Percentiles rank a stretch among this genome's conserved stretches.
phyloP scores from a whole-genome alignment of 2,113 vertebrate species.

The Cinclus mexicanus region DNA sequence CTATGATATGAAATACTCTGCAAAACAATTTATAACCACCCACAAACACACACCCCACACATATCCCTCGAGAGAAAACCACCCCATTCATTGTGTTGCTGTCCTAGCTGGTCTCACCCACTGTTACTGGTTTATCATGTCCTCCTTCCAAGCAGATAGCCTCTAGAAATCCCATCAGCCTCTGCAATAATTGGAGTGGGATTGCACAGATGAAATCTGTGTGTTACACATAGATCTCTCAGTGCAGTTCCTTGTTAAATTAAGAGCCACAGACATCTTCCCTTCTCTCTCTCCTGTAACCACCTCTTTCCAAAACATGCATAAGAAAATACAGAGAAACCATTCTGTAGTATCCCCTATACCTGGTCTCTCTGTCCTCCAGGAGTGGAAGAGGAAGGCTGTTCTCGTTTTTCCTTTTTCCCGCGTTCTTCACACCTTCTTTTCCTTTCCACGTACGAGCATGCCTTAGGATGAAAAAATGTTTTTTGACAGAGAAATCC shows the following conservation, averaged over 20 bases:
- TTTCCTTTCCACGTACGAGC: not conserved
- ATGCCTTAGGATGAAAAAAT: not conserved
- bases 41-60: not conserved
- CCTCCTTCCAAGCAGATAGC: not conserved
- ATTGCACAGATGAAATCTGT: not conserved
- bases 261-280: not conserved
- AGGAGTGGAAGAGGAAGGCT: not conserved
- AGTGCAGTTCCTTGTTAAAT: not conserved
- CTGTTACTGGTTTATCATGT: not conserved
- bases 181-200: not conserved
- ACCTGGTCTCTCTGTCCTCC: not conserved
- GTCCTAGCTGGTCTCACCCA: not conserved
- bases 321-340: not conserved
- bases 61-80: rapidly evolving
- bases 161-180: not conserved
- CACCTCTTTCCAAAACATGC: not conserved
- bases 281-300: not conserved
- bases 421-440: not conserved
- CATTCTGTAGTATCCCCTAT: not conserved
- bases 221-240: not conserved
- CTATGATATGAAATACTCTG: not conserved
- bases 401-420: not conserved
- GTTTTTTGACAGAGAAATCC: not conserved
- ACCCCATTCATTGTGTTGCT: not conserved
- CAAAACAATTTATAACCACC: not conserved